Base-by-base conservation (phyloP, 2,888 invertebrate species). In the Spodoptera picta region DNA sequence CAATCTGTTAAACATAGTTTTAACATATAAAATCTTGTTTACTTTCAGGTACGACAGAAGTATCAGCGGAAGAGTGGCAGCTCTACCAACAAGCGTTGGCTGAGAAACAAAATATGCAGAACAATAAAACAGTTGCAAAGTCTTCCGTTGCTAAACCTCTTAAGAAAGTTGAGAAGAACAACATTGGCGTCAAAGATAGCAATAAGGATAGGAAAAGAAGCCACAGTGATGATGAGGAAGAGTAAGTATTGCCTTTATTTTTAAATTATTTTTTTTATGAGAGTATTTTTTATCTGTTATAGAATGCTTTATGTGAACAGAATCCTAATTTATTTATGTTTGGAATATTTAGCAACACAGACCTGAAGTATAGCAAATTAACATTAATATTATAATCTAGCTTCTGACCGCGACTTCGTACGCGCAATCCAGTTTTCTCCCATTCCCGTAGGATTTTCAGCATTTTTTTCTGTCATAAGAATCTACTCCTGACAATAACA, bases 51-150 rank as follows among this genome's bases (percentile, higher is more conserved):
- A 83, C 91, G 24, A 69, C 91, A 57, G 93, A 94, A 83, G 94
- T 94, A 9, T 90, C 94, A 0, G 93, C 93, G 0, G 92, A 90
- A 50, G 94, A 94, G 78, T 94, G 94, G 94, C 92, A 93, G 62
- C 56, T 94, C 23, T 94, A 94, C 74, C 94, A 94, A 69, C 93
- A 93, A 72, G 93, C 92, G 0, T 71, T 94, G 12, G 88, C 88
- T 0, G 93, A 94, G 67, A 93, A 94, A 73, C 91, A 93, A 72
- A 87, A 80, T 6, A 58, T 80, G 0, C 83, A 84, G 42, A 81
- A 66, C 55, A 81, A 63, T 50, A 92, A 89, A 66, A 61, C 79
- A 0, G 62, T 80, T 12, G 45, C 82, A 0, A 90, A 88, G 68
- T 60, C 84, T 4, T 49, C 79, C 0, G 9, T 36, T 7, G 53